Evolutionary conservation across 2,113 vertebrate species (phyloP).

Genomic region (Phalacrocorax brasilianus): DNA sequence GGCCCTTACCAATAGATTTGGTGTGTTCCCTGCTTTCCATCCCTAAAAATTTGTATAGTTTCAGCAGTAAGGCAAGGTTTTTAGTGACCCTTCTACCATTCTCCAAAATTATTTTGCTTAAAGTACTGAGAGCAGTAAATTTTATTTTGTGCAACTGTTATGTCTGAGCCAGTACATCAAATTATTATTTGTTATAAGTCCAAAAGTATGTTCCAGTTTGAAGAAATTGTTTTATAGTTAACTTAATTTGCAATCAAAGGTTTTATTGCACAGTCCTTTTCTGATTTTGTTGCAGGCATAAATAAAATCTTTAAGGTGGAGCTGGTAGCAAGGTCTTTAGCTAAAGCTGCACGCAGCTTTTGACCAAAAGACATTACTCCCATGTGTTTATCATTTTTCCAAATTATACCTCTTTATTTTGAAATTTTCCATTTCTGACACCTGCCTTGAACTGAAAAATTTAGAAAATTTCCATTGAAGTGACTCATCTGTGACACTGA

Average conservation of each 20-base stretch:
- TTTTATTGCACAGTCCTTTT: neutral
- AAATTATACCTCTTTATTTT: neutral
- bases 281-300: neutral
- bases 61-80: neutral
- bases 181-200: neutral
- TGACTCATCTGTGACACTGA: neutral
- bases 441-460: neutral
- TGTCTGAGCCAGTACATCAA: neutral
- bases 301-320: neutral
- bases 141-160: neutral
- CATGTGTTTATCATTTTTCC: neutral
- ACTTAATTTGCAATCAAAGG: neutral
- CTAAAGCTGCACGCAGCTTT: neutral
- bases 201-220: neutral
- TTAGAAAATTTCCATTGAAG: neutral
- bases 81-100: neutral
- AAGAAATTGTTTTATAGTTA: neutral
- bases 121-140: neutral
- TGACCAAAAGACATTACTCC: neutral
- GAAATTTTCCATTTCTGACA: neutral
- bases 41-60: neutral
- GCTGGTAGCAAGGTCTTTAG: neutral
- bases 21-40: neutral
- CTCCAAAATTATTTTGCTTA: neutral
- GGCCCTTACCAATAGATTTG: neutral